Percentiles rank a stretch among this genome's conserved stretches.
These are phyloP conservation scores for Leptopilina myrica DNA, from an alignment of 2,888 invertebrate species.

Conservation along the genomic window DNA sequence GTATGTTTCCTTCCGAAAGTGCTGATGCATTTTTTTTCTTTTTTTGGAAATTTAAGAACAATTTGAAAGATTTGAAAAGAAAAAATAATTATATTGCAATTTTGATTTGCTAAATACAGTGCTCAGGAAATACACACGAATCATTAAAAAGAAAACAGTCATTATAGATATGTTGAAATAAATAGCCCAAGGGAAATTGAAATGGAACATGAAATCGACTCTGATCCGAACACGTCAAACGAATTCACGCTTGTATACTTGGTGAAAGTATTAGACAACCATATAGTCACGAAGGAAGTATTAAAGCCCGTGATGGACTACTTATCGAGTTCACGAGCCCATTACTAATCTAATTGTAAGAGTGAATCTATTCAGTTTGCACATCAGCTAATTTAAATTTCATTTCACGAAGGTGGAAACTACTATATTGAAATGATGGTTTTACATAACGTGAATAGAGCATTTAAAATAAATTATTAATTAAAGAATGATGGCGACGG, in stretches of 20 bases:
- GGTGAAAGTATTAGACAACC: slow-evolving; percentile 47
- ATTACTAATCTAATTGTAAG: background rate
- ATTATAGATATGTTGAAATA: slow-evolving; percentile 22
- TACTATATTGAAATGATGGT: background rate
- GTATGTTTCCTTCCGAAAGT: no score
- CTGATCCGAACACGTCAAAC: slow-evolving; percentile 42
- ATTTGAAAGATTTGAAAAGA: no score
- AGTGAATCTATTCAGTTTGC: slow-evolving; percentile 12
- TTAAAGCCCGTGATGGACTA: slow-evolving; percentile 31
- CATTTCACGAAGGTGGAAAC: background rate
- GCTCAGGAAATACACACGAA: no score
- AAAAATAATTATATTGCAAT: no score
- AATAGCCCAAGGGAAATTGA: slow-evolving; percentile 22
- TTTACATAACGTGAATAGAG: slow-evolving; percentile 10
- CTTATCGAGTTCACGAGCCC: slow-evolving; percentile 24
- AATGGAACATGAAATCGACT: slow-evolving; percentile 42
- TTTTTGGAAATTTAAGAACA: no score
- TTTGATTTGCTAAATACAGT: no score
- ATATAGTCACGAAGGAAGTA: slow-evolving; percentile 31
- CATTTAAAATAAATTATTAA: background rate
- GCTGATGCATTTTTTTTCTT: no score
- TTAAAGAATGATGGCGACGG: background rate
- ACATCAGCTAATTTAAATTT: slow-evolving; percentile 12
- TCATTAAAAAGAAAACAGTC: slow-evolving; percentile 31
- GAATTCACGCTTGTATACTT: slow-evolving; percentile 40